phyloP scores from a whole-genome alignment of 2,888 invertebrate genomes.

The Nomada ruficornis region DNA sequence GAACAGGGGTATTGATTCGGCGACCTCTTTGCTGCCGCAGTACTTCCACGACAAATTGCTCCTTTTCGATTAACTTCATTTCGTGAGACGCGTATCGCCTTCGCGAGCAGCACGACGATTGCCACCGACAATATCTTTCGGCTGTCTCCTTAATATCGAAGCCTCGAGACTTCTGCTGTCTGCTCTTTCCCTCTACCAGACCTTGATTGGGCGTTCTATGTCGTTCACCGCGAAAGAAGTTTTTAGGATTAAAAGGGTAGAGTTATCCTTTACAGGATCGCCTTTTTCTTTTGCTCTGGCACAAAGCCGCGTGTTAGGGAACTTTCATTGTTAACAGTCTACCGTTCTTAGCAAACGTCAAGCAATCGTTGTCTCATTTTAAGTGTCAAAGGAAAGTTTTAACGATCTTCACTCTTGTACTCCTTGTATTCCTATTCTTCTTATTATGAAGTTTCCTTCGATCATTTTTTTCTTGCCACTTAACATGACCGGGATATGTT shows the following conservation, averaged over 20 bases:
- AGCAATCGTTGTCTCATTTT: background rate
- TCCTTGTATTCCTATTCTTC: background rate
- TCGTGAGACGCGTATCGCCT: slow-evolving; percentile 52
- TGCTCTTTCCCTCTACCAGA: background rate
- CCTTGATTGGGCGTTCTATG: no score
- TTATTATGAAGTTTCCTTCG: background rate
- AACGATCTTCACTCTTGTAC: background rate
- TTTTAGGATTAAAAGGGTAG: no score
- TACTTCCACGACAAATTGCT: slow-evolving; percentile 61
- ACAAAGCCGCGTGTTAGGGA: background rate
- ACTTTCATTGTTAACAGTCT: slow-evolving; percentile 36
- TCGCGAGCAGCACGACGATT: slow-evolving; percentile 27
- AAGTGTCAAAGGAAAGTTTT: background rate
- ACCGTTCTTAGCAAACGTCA: background rate
- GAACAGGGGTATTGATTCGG: slow-evolving; percentile 57
- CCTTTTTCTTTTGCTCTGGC: background rate
- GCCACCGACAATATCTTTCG: slow-evolving; percentile 24
- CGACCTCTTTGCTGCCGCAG: slow-evolving; percentile 44
- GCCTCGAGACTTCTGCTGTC: background rate
- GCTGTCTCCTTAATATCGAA: background rate
- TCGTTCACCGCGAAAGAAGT: no score
- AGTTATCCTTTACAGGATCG: no score
- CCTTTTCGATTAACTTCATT: slow-evolving; percentile 69
- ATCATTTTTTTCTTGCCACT: no score
- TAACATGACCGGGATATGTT: no score